Conservation (phyloP, 2,797 vertebrate genomes). For the Malacoctenus gilli region DNA sequence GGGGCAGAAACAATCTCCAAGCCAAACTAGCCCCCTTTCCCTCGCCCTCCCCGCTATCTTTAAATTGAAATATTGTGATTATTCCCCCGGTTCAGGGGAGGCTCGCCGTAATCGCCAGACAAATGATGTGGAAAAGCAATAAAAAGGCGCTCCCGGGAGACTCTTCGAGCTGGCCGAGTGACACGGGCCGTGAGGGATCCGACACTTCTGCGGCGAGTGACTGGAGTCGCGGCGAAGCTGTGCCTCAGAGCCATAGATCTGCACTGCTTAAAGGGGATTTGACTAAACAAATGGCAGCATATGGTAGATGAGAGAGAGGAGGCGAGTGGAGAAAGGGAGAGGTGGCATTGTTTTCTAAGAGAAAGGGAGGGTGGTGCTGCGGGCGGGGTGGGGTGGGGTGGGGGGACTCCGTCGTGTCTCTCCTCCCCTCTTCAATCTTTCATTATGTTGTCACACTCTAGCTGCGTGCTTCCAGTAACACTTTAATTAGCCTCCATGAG, state of each 20-base stretch:
- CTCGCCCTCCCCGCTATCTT: constrained; percentile 51
- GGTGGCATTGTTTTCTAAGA: constrained; percentile 81
- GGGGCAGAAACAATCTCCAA: constrained; percentile 46
- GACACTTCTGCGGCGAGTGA: constrained; percentile 60
- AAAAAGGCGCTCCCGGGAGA: constrained; percentile 73
- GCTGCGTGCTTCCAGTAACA: constrained; percentile 76
- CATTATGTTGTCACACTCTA: constrained; percentile 85
- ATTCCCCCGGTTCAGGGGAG: constrained; percentile 66
- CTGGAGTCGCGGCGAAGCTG: constrained; percentile 51
- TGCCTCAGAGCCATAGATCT: constrained; percentile 72
- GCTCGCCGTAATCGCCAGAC: constrained; percentile 75
- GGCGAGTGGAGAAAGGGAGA: constrained; percentile 65
- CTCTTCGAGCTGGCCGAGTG: constrained; percentile 68
- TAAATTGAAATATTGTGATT: constrained; percentile 79
- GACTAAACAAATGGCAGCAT: constrained; percentile 87
- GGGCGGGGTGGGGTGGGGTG: constrained; percentile 27
- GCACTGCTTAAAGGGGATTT: constrained; percentile 80
- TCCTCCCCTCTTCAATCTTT: constrained; percentile 82
- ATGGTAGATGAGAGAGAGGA: constrained; percentile 83
- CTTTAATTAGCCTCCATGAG: constrained; percentile 82
- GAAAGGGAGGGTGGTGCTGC: constrained; percentile 49
- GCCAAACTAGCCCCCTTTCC: constrained; percentile 40
- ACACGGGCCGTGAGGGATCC: constrained; percentile 71
- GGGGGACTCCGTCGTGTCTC: constrained; percentile 65
- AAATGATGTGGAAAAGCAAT: constrained; percentile 81